Conservation (phyloP, 2,888 invertebrate species). For the Malacosoma neustria region DNA sequence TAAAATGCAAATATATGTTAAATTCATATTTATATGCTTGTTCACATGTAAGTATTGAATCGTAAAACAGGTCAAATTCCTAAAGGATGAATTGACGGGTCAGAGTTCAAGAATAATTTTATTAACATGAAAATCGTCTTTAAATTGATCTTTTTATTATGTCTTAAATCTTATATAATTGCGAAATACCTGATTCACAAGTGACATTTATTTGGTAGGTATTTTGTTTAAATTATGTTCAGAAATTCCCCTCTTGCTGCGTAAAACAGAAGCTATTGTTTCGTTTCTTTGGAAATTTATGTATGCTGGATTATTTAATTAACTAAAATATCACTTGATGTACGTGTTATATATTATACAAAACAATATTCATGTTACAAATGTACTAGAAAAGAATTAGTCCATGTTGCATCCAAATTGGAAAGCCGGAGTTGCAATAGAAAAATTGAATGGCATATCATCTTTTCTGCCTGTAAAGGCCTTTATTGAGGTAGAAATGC, state of each 20-base stretch:
- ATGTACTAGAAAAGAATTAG: no score
- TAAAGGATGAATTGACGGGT: conserved; percentile 1
- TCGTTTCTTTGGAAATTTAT: no score
- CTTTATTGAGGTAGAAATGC: no score
- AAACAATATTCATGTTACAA: no score
- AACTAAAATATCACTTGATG: no score
- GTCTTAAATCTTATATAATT: not conserved
- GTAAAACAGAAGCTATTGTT: not conserved
- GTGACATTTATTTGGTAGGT: not conserved
- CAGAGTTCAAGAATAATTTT: not conserved
- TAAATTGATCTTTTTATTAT: not conserved
- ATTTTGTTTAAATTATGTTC: not conserved
- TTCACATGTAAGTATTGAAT: conserved; percentile 1
- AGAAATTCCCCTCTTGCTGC: not conserved
- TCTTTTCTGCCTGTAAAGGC: no score
- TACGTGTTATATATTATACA: no score
- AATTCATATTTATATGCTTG: not conserved
- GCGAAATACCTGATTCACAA: not conserved
- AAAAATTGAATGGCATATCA: no score
- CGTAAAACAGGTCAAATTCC: conserved; percentile 7
- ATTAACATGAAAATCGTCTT: not conserved
- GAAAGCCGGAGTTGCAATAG: no score
- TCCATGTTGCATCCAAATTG: no score
- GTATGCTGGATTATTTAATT: no score
- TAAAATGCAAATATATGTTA: not conserved